Base-by-base conservation (phyloP, 2,113 vertebrate genomes). In the Glaucidium brasilianum region DNA sequence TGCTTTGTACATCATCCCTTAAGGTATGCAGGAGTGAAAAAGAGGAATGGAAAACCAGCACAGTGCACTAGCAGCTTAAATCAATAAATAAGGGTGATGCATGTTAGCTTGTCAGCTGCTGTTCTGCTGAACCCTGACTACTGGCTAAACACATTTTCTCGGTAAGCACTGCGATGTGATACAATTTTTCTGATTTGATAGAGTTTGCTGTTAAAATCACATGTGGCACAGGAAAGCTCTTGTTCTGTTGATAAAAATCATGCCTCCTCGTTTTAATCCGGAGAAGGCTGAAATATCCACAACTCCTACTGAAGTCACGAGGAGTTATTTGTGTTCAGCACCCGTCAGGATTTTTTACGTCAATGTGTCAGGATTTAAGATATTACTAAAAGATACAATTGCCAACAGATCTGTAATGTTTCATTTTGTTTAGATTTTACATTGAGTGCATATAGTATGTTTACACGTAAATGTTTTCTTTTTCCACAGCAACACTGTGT, bases 141-240 rank as follows among this genome's bases (percentile, higher is more conserved):
- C 62, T 87, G 69, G 69, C 73, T 94, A 91, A 95, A 87, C 39
- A 55, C 22, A 37, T 68, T 94, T 89, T 53, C 58, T 83, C 92
- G 89, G 91, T 82, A 66, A 90, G 77, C 84, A 50, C 35, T 49
- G 20, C 0, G 1, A 34, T 69, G 66, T 73, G 66, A 55, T 94
- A 34, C 22, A 64, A 0, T 94, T 82, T 91, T 95, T 73, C 39
- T 47, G 56, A 60, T 92, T 78, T 95, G 83, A 53, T 81, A 29
- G 79, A 95, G 52, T 95, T 95, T 92, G 69, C 88, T 89, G 73
- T 75, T 91, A 58, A 78, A 94, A 58, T 91, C 94, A 78, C 62
- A 39, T 41, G 62, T 79, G 85, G 85, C 58, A 49, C 30, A 76
- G 83, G 76, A 78, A 30, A 85, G 22, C 23, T 78, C 66, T 64